A percentile compares a stretch with the other conserved stretches of the same genome.
Conservation (phyloP, 2,113 vertebrate genomes). For the Cnemophilus loriae region DNA sequence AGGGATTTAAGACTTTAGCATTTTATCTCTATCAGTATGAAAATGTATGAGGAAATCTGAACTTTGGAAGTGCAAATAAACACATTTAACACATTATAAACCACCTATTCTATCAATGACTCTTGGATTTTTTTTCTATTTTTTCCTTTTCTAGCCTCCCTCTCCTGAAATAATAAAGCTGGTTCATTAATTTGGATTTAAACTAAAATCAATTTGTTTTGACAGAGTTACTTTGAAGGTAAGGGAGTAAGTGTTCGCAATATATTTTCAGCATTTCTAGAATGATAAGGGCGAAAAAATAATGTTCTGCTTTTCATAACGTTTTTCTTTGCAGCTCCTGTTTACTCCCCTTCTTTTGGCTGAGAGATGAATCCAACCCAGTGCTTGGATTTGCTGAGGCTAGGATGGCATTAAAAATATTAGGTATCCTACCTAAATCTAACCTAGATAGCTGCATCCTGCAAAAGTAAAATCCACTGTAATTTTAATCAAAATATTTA, state of each 20-base stretch:
- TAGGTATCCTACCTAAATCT: background rate
- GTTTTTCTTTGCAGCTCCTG: background rate
- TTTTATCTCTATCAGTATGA: constrained; percentile 84
- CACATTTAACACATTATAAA: constrained; percentile 74
- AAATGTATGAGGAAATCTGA: constrained; percentile 80
- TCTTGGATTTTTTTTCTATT: background rate
- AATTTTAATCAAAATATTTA: background rate
- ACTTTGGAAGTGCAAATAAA: constrained; percentile 80
- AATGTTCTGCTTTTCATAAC: background rate
- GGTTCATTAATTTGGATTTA: constrained; percentile 34
- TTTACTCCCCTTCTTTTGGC: background rate
- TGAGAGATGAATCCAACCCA: background rate
- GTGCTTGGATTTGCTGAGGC: background rate
- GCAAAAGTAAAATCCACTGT: background rate
- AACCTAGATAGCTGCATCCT: background rate
- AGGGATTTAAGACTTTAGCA: constrained; percentile 79
- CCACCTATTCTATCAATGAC: constrained; percentile 37
- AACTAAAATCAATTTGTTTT: background rate
- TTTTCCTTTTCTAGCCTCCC: background rate
- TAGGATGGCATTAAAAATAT: background rate
- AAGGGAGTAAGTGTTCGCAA: background rate
- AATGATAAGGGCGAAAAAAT: background rate
- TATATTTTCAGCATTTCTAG: background rate
- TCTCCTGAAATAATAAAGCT: constrained; percentile 30
- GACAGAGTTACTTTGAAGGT: background rate